A percentile compares a stretch with the other conserved stretches of the same genome.
Conservation (phyloP, 2,888 invertebrate genomes). For the Tiliacea citrago region DNA sequence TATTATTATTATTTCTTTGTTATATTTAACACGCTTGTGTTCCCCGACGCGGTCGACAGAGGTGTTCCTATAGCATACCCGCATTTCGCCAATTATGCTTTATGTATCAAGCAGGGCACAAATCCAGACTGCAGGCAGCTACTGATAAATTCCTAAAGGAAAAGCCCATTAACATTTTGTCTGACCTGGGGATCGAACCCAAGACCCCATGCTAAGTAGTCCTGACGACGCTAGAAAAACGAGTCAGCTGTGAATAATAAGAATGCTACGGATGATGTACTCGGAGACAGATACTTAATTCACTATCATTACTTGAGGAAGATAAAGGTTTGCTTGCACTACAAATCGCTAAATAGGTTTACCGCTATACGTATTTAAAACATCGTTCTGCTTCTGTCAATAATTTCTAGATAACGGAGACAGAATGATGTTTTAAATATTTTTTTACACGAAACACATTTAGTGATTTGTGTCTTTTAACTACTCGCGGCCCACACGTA, state of each 20-base stretch:
- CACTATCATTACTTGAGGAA: not conserved
- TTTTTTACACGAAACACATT: not conserved
- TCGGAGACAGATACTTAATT: not conserved
- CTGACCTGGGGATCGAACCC: not conserved
- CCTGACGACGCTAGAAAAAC: no score
- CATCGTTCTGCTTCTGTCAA: not conserved
- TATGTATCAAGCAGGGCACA: not conserved
- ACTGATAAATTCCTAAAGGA: not conserved
- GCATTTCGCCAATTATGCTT: no score
- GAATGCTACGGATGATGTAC: no score
- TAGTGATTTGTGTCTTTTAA: not conserved
- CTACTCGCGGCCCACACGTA: no score
- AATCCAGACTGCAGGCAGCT: not conserved
- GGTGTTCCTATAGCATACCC: not conserved
- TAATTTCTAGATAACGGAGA: not conserved
- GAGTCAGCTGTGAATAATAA: no score
- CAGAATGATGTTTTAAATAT: not conserved
- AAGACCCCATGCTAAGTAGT: no score
- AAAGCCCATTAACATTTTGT: not conserved
- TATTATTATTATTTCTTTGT: no score
- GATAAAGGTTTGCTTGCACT: not conserved
- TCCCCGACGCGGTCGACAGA: no score
- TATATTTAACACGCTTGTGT: no score
- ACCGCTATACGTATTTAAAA: not conserved
- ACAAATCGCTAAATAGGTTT: not conserved